A percentile compares a stretch with the other conserved stretches of the same genome.
Conservation (phyloP, 2,113 vertebrate species). For the Loxodonta africana region DNA sequence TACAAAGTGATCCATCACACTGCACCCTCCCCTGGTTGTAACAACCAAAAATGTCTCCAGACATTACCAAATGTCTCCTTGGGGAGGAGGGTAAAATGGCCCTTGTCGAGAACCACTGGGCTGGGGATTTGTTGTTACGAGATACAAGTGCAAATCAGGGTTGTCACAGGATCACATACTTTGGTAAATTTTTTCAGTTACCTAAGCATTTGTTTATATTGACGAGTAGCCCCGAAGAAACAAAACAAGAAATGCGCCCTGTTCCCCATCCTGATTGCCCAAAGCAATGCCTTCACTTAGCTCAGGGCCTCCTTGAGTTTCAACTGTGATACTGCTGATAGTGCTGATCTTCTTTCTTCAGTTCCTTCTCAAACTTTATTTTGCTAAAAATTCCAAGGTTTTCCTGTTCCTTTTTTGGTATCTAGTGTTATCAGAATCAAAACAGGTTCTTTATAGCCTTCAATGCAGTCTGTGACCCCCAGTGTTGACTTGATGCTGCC, state of each 20-base stretch:
- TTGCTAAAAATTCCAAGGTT: not conserved
- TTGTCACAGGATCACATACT: not conserved
- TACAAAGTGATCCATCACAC: too few relatives aligned
- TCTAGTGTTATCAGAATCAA: not conserved
- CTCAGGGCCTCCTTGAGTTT: not conserved
- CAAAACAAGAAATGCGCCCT: not conserved
- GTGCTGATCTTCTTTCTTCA: not conserved
- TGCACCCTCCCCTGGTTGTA: not conserved
- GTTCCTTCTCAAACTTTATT: conserved; percentile 18
- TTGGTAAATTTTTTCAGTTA: not conserved
- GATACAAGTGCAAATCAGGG: not conserved
- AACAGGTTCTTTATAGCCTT: not conserved
- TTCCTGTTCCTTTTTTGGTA: not conserved
- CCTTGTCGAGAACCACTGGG: not conserved
- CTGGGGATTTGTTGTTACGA: not conserved
- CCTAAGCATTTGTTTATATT: not conserved
- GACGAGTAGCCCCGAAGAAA: conserved; percentile 20
- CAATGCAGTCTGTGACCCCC: not conserved
- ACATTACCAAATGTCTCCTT: not conserved
- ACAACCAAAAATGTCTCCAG: not conserved
- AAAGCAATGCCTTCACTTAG: not conserved
- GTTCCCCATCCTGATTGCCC: not conserved
- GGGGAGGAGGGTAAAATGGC: not conserved
- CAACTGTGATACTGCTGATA: not conserved
- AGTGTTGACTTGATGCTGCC: not conserved